A percentile compares a stretch with the other conserved stretches of the same genome.
phyloP scores from a whole-genome alignment of 2,797 vertebrate genomes.

The Peromyscus aztecus region DNA sequence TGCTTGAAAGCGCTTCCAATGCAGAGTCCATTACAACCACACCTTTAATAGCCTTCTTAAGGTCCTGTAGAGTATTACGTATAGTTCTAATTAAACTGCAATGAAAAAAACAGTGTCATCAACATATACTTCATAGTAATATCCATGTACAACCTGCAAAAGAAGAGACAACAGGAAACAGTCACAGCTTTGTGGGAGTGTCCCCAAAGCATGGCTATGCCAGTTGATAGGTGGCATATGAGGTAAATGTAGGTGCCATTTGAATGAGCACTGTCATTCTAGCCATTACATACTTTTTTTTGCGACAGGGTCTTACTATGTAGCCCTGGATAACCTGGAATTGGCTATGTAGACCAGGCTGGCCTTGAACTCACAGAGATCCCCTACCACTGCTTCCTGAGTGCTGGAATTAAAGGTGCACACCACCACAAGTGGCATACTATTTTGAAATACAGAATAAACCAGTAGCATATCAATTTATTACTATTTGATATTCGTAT shows the following conservation, averaged over 20 bases:
- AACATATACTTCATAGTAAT: neutral
- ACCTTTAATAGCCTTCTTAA: constrained; percentile 96
- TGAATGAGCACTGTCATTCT: constrained; percentile 49
- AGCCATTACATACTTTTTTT: constrained; percentile 24
- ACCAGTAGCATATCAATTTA: neutral
- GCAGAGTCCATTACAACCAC: constrained; percentile 98
- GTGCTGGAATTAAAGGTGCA: neutral
- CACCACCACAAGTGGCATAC: neutral
- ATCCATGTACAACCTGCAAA: neutral
- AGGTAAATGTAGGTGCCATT: constrained; percentile 42
- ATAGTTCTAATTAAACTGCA: constrained; percentile 93
- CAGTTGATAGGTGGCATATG: neutral
- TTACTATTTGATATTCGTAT: neutral
- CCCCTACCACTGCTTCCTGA: neutral
- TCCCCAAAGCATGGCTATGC: neutral
- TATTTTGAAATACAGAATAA: constrained; percentile 59
- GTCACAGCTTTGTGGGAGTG: neutral
- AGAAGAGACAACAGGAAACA: neutral
- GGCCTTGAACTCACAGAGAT: neutral
- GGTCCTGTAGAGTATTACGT: constrained; percentile 91
- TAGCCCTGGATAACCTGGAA: neutral
- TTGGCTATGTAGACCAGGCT: neutral
- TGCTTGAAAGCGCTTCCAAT: constrained; percentile 93
- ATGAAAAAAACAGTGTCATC: constrained; percentile 67
- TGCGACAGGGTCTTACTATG: neutral